These are phyloP conservation scores for Polyommatus iphigenia DNA, from an alignment of 2,888 invertebrate genomes.

Conservation along the genomic window DNA sequence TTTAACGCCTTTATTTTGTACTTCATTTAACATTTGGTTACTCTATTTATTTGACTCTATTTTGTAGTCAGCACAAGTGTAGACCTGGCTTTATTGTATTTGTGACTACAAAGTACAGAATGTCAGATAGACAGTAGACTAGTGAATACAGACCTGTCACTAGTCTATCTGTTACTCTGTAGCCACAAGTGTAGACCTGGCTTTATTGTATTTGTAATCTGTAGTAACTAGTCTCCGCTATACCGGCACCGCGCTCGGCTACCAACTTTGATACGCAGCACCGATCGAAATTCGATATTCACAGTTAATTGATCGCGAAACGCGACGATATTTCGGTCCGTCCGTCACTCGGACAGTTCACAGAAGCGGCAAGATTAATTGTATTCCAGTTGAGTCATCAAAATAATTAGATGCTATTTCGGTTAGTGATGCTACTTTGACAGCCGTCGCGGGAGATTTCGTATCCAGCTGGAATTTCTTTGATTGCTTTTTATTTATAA, in stretches of 20 bases:
- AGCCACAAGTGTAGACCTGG: neutral
- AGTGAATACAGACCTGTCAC: too few species aligned
- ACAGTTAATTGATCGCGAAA: constrained; percentile 78
- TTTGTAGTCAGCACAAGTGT: neutral
- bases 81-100: neutral
- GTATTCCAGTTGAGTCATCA: constrained; percentile 80
- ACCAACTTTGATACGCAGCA: constrained; percentile 76
- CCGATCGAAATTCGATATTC: constrained; percentile 79
- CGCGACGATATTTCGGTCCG: constrained; percentile 78
- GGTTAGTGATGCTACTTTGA: constrained; percentile 79
- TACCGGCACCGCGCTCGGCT: constrained; percentile 64
- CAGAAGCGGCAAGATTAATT: constrained; percentile 79
- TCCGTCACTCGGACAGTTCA: constrained; percentile 79
- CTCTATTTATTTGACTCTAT: too few species aligned
- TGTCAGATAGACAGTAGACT: too few species aligned
- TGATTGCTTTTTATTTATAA: constrained; percentile 61
- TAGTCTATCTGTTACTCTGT: too few species aligned
- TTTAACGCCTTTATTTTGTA: too few species aligned
- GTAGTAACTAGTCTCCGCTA: neutral
- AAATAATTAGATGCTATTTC: constrained; percentile 81
- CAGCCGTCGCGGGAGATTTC: constrained; percentile 79
- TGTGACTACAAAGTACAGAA: too few species aligned
- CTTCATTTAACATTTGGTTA: too few species aligned
- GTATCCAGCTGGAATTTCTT: constrained; percentile 61
- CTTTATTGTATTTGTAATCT: neutral